phyloP scores from a whole-genome alignment of 37 sponge, comb jelly and placozoan species.

The Halichondria panicea region DNA sequence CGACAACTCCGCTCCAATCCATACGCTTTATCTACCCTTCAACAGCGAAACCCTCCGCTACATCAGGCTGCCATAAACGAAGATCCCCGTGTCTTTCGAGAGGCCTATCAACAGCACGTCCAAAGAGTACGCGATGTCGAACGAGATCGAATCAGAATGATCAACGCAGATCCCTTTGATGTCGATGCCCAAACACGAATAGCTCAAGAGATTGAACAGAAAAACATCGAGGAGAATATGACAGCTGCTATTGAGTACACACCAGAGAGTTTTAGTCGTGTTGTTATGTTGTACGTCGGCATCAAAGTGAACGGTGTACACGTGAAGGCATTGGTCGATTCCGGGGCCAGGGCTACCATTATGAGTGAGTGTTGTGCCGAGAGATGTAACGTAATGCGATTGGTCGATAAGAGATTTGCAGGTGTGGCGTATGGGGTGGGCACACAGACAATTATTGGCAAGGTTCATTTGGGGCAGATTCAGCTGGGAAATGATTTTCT shows the following conservation, averaged over 20 bases:
- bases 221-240: constrained; percentile 84
- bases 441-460: constrained; percentile 86
- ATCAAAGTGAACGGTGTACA: constrained; percentile 80
- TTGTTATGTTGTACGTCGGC: constrained; percentile 90
- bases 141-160: constrained; percentile 60
- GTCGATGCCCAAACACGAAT: constrained; percentile 69
- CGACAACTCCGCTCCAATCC: constrained; percentile 67
- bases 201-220: constrained; percentile 70
- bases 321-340: constrained; percentile 92
- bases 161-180: constrained; percentile 78
- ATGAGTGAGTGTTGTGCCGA: constrained; percentile 85
- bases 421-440: constrained; percentile 90
- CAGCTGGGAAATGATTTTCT: constrained; percentile 87
- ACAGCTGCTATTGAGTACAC: constrained; percentile 84
- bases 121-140: constrained; percentile 38
- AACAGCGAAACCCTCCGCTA: constrained; percentile 66
- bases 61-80: constrained; percentile 64
- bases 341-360: constrained; percentile 91
- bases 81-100: constrained; percentile 45
- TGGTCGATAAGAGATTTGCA: constrained; percentile 83
- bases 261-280: constrained; percentile 89
- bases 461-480: constrained; percentile 85
- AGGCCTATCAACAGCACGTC: constrained; percentile 6
- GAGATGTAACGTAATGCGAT: constrained; percentile 82
- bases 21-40: constrained; percentile 34